Evolutionary conservation across 1,140 invertebrate species (phyloP).

Genomic region (Lineus longissimus): DNA sequence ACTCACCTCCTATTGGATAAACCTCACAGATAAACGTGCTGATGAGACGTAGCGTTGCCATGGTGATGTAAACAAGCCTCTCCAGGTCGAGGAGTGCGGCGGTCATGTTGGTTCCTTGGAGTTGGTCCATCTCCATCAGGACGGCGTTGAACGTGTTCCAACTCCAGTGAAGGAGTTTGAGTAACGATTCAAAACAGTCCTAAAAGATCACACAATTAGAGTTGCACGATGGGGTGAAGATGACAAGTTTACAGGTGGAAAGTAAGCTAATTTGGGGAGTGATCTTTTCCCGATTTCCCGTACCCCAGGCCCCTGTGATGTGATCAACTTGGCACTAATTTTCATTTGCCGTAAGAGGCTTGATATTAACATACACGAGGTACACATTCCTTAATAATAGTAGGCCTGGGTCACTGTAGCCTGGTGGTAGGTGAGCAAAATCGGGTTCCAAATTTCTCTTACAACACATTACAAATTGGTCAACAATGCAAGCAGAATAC

Average conservation of each 20-base stretch:
- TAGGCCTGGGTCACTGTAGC: too few species aligned
- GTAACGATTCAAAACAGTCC: slow-evolving; percentile 80
- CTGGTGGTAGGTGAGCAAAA: too few species aligned
- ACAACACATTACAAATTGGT: too few species aligned
- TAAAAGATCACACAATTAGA: slow-evolving; percentile 29
- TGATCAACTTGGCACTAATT: too few species aligned
- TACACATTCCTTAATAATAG: too few species aligned
- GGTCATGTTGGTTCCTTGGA: slow-evolving; percentile 35
- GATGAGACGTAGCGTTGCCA: slow-evolving; percentile 75
- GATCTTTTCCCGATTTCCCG: too few species aligned
- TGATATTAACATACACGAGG: too few species aligned
- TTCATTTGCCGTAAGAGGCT: too few species aligned
- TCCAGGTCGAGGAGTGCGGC: slow-evolving; percentile 62
- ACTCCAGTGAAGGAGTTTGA: slow-evolving; percentile 60
- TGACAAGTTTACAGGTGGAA: too few species aligned
- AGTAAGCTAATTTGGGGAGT: too few species aligned
- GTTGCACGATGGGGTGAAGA: background rate
- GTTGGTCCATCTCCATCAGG: slow-evolving; percentile 52
- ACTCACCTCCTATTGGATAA: slow-evolving; percentile 69
- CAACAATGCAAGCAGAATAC: background rate
- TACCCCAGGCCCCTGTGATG: too few species aligned
- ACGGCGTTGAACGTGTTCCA: slow-evolving; percentile 59
- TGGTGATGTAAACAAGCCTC: slow-evolving; percentile 81
- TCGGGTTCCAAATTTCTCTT: too few species aligned
- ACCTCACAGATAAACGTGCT: slow-evolving; percentile 83